These are phyloP conservation scores for Dipodomys merriami DNA, from an alignment of 2,113 vertebrate species.

Conservation along the genomic window DNA sequence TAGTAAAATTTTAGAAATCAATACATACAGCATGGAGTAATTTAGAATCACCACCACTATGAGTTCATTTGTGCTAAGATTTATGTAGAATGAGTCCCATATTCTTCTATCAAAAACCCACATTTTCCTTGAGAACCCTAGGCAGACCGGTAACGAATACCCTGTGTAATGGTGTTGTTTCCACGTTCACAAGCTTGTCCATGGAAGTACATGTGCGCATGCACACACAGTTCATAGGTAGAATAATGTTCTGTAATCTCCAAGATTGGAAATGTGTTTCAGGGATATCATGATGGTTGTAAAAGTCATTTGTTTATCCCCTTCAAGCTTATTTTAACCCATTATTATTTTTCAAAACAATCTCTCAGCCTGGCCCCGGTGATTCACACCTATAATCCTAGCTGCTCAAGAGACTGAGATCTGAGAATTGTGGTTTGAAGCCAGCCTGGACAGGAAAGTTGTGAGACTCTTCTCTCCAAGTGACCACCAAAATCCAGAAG, in stretches of 20 bases:
- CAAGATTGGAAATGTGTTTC: not conserved
- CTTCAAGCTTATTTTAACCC: too few relatives aligned
- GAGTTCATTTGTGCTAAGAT: too few relatives aligned
- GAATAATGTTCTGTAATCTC: not conserved
- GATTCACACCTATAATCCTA: too few relatives aligned
- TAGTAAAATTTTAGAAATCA: conserved; percentile 6
- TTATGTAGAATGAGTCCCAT: not conserved
- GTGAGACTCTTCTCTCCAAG: too few relatives aligned
- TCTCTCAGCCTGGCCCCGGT: too few relatives aligned
- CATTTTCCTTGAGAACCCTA: not conserved
- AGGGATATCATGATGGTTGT: not conserved
- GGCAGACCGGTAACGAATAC: not conserved
- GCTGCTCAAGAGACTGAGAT: too few relatives aligned
- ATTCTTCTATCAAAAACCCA: not conserved
- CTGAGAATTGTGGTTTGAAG: too few relatives aligned
- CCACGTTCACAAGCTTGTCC: not conserved
- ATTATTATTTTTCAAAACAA: too few relatives aligned
- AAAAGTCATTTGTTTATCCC: not conserved
- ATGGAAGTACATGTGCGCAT: fast-evolving
- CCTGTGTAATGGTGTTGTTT: not conserved
- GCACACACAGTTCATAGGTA: not conserved
- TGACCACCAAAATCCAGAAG: too few relatives aligned
- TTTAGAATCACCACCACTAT: not conserved
- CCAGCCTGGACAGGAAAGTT: too few relatives aligned
- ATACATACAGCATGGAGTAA: not conserved